Evolutionary conservation across 2,888 invertebrate species (phyloP).

Genomic region (Orthosia cruda): DNA sequence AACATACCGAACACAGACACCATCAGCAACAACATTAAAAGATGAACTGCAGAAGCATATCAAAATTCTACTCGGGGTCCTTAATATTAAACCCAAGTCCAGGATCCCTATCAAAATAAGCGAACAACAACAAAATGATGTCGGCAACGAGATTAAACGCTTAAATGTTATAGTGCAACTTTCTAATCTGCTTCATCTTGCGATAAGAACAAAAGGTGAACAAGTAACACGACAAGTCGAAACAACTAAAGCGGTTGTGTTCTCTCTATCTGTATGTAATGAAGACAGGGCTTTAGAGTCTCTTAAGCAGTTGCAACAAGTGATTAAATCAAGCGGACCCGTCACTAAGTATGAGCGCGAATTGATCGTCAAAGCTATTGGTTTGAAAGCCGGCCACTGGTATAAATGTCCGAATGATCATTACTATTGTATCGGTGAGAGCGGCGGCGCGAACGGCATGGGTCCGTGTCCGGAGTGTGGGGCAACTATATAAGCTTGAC

Average conservation of each 20-base stretch:
- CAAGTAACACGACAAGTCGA: conserved; percentile 65
- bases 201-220: conserved; percentile 19
- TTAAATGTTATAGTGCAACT: conserved; percentile 81
- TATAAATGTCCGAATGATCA: conserved; percentile 94
- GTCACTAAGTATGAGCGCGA: conserved; percentile 84
- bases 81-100: conserved; percentile 66
- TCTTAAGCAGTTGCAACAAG: conserved; percentile 76
- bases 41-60: conserved; percentile 70
- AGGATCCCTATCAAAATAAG: too few relatives aligned
- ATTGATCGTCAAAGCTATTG: conserved; percentile 92
- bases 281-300: conserved; percentile 70
- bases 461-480: conserved; percentile 92
- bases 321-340: conserved; percentile 73
- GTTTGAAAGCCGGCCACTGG: conserved; percentile 93
- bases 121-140: too few relatives aligned
- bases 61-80: conserved; percentile 71
- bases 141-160: too few relatives aligned
- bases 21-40: conserved; percentile 52
- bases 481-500: conserved; percentile 91
- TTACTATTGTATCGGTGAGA: conserved; percentile 93
- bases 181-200: conserved; percentile 72
- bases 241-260: conserved; percentile 70
- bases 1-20: conserved; percentile 64
- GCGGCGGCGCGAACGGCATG: conserved; percentile 92
- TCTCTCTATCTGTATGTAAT: conserved; percentile 72